These are phyloP conservation scores for Himalopsyche anomala DNA, from an alignment of 2,888 invertebrate genomes.

Conservation along the genomic window DNA sequence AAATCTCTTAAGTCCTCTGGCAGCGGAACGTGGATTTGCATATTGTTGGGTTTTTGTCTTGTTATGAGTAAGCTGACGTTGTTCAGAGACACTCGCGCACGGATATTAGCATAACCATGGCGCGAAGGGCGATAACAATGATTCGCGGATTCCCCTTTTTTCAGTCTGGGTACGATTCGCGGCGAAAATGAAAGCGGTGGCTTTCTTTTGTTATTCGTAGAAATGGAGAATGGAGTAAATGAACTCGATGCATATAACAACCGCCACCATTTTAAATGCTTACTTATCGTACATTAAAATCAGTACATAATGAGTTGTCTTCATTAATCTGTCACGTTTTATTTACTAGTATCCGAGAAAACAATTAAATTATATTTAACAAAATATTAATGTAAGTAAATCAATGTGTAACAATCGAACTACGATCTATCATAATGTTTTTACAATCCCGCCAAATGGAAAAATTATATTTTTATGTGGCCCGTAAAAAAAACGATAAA, in stretches of 20 bases:
- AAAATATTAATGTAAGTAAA: too few relatives aligned
- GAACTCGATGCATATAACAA: background rate
- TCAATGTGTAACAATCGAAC: too few relatives aligned
- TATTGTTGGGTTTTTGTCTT: constrained; percentile 42
- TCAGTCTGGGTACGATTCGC: constrained; percentile 5
- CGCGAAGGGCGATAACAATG: constrained; percentile 26
- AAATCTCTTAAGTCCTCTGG: constrained; percentile 32
- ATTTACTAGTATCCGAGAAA: too few relatives aligned
- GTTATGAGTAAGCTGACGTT: constrained; percentile 27
- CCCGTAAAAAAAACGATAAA: too few relatives aligned
- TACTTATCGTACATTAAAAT: too few relatives aligned
- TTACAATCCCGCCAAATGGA: too few relatives aligned
- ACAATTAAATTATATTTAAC: too few relatives aligned
- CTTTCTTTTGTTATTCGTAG: background rate
- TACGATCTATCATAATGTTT: too few relatives aligned
- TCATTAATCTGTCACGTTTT: too few relatives aligned
- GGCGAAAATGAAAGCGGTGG: constrained; percentile 29
- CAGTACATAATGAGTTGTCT: too few relatives aligned
- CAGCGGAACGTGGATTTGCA: constrained; percentile 34
- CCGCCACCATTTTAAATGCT: too few relatives aligned
- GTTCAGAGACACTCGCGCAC: constrained; percentile 24
- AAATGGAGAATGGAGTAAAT: background rate
- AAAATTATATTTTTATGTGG: too few relatives aligned
- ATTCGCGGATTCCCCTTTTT: constrained; percentile 34
- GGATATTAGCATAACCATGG: constrained; percentile 20